These are phyloP conservation scores for Yponomeuta malinellus DNA, from an alignment of 2,888 invertebrate species.

Conservation along the genomic window DNA sequence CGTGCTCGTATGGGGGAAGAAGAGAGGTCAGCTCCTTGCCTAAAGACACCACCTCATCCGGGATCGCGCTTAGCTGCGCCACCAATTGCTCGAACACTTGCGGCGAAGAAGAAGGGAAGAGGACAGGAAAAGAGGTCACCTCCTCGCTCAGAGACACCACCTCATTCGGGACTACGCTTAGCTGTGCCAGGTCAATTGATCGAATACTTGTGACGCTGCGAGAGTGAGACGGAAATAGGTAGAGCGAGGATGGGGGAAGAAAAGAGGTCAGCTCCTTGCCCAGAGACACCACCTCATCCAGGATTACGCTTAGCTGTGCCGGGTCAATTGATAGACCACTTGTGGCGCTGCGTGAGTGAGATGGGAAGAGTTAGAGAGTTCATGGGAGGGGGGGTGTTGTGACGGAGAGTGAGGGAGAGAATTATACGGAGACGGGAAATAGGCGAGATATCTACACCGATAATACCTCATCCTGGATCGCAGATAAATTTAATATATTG, in stretches of 20 bases:
- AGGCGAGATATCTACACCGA: constrained; percentile 26
- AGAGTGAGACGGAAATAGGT: no score
- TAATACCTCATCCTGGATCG: constrained; percentile 49
- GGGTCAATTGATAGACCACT: constrained; percentile 21
- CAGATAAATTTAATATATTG: constrained; percentile 17
- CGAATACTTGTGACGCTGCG: no score
- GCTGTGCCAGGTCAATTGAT: no score
- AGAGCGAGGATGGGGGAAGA: no score
- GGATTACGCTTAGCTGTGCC: no score
- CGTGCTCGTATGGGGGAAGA: no score
- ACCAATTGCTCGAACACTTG: constrained; percentile 48
- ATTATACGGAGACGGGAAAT: constrained; percentile 40
- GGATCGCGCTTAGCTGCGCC: constrained; percentile 45
- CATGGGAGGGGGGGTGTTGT: no score
- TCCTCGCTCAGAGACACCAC: no score
- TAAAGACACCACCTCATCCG: constrained; percentile 46
- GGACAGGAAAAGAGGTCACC: no score
- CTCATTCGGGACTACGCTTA: no score
- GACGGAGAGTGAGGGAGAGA: constrained; percentile 23
- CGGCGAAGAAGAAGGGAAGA: constrained; percentile 30
- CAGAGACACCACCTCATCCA: no score
- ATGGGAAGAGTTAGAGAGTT: not conserved
- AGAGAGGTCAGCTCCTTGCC: constrained; percentile 50
- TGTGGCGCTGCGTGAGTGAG: constrained; percentile 36
- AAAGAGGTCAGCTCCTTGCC: no score